Base-by-base conservation (phyloP, 2,797 vertebrate genomes). In the Eulemur mongoz region DNA sequence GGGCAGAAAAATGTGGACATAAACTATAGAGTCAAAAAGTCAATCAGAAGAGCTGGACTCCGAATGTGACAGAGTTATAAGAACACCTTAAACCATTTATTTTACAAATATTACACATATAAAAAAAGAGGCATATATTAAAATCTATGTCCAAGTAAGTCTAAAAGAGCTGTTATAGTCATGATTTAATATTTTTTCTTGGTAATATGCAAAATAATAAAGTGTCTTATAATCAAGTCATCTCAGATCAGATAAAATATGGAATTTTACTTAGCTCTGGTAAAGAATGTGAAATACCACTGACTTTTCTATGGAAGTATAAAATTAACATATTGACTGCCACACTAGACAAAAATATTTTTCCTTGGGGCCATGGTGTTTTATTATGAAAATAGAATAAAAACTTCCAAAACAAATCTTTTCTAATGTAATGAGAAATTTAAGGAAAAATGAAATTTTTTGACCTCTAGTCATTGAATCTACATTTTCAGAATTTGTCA, bases 271-370 rank as follows among this genome's bases (percentile, higher is more conserved):
- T 69, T 81, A 78, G n/a, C 15, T 91, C 40, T 70, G 81, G 7
- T 52, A 94, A 93, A 95, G 54, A 91, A 88, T 93, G 43, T 80
- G 9, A 92, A 90, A 65, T 5, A 54, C 11, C 65, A 89, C 0
- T 59, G 32, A 87, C 63, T 40, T 84, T 79, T 82, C 91, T 43
- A 38, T 94, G 50, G 30, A 96, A 73, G 57, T 94, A 69, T 79
- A 48, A 86, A 96, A 93, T 76, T 91, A 59, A 59, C 57, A 59
- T 25, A 59, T 12, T 59, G 57, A 59, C 57, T 27, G 10, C 57
- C 57, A 59, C 25, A 59, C 10, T 59, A 27, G 57, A 59, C 4
- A 27, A 59, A 59, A 59, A 25, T 57, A 59, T 59, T 59, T 59
- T 59, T 59, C 57, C 1, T 59, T 59, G 57, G 57, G 57, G 57